Evolutionary conservation across 1,140 invertebrate genomes (phyloP).

Genomic region (Aphis gossypii): DNA sequence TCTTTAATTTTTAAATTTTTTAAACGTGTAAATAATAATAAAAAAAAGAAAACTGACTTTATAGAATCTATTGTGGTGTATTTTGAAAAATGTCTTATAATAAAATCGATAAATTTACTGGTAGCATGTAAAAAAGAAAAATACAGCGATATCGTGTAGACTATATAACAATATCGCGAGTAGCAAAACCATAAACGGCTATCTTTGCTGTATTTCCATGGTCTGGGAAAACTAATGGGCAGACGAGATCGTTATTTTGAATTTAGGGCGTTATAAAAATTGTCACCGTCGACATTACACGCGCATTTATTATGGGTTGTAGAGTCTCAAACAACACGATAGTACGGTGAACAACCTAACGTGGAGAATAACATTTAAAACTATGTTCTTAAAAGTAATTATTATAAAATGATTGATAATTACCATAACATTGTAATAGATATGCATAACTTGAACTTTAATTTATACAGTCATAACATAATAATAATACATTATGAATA

Average conservation of each 20-base stretch:
- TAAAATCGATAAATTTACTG: neutral
- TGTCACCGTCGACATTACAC: neutral
- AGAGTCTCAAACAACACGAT: neutral
- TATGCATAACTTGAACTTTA: neutral
- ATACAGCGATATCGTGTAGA: neutral
- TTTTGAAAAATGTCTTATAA: neutral
- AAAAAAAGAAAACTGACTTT: neutral
- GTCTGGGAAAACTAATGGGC: slow-evolving; percentile 13
- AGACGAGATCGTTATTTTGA: slow-evolving; percentile 11
- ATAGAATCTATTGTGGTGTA: neutral
- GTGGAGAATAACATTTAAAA: neutral
- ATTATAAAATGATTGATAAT: neutral
- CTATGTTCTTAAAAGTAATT: neutral
- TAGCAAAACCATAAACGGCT: neutral
- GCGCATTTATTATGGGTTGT: neutral
- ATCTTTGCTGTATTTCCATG: neutral
- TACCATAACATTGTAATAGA: neutral
- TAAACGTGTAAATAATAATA: no score
- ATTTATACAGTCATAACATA: no score
- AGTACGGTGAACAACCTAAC: neutral
- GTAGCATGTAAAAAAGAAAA: neutral
- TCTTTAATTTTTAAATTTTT: no score
- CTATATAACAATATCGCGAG: neutral
- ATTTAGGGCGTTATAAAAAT: slow-evolving; percentile 18
- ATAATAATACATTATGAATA: neutral